These are phyloP conservation scores for Villa cingulata DNA, from an alignment of 2,888 invertebrate genomes.

Conservation along the genomic window DNA sequence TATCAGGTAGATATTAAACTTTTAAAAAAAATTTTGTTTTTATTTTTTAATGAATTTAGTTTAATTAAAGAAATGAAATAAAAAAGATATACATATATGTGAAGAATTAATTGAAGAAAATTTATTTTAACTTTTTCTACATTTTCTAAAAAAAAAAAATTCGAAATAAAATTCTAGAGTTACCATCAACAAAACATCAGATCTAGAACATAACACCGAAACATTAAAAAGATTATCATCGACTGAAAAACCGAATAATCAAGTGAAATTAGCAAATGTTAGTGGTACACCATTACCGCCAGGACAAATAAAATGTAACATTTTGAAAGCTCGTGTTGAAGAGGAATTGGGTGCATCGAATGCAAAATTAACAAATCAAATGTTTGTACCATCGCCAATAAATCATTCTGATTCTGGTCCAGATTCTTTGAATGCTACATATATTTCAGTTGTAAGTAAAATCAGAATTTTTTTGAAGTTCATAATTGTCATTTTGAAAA, in stretches of 20 bases:
- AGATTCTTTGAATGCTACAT: constrained; percentile 48
- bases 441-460: constrained; percentile 63
- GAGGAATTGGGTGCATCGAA: constrained; percentile 42
- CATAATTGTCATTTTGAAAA: too few relatives aligned
- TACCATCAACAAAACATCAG: constrained; percentile 36
- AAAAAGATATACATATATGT: too few relatives aligned
- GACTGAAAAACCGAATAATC: constrained; percentile 56
- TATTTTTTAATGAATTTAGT: constrained; percentile 13
- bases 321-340: constrained; percentile 67
- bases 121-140: too few relatives aligned
- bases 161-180: too few relatives aligned
- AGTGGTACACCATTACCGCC: constrained; percentile 61
- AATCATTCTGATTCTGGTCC: constrained; percentile 30
- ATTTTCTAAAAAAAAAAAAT: too few relatives aligned
- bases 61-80: too few relatives aligned
- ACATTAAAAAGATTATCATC: constrained; percentile 50
- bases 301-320: constrained; percentile 87
- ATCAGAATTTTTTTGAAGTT: too few relatives aligned
- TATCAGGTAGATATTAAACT: constrained; percentile 32
- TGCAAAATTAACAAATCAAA: constrained; percentile 44
- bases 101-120: too few relatives aligned
- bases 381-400: constrained; percentile 41
- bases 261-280: constrained; percentile 48
- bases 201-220: constrained; percentile 46
- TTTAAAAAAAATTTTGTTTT: constrained; percentile 30